phyloP scores from a whole-genome alignment of 2,797 vertebrate genomes.

The Myotis planiceps region DNA sequence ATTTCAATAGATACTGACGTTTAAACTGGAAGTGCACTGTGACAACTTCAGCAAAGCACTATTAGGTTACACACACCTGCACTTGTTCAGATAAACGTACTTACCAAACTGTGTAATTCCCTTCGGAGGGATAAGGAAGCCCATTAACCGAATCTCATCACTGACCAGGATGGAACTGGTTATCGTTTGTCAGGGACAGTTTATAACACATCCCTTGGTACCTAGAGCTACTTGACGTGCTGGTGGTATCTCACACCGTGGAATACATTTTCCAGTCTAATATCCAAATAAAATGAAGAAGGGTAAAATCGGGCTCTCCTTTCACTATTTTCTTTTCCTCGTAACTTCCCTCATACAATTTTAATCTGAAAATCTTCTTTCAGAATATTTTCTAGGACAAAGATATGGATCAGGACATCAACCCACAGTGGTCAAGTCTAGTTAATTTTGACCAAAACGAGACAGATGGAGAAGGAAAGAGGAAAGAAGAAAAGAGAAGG shows the following conservation, averaged over 20 bases:
- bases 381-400: neutral
- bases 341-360: neutral
- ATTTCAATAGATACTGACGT: neutral
- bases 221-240: neutral
- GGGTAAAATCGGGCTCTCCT: neutral
- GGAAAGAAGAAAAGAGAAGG: neutral
- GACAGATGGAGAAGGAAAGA: neutral
- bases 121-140: conserved; percentile 4
- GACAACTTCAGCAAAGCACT: neutral
- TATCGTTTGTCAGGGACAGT: conserved; percentile 12
- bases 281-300: conserved; percentile 25
- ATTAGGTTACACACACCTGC: conserved; percentile 37
- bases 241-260: conserved; percentile 38
- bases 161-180: neutral
- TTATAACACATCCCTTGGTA: neutral
- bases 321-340: conserved; percentile 12
- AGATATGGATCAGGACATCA: neutral
- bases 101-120: conserved; percentile 32
- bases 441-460: neutral
- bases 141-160: conserved; percentile 31
- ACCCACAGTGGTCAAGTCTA: neutral
- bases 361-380: conserved; percentile 2
- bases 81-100: conserved; percentile 57
- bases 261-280: conserved; percentile 22
- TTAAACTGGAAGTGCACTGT: conserved; percentile 9